Evolutionary conservation across 1,140 invertebrate genomes (phyloP), one percentile per base, ranked within the genome.

Genomic region (Sipha flava): DNA sequence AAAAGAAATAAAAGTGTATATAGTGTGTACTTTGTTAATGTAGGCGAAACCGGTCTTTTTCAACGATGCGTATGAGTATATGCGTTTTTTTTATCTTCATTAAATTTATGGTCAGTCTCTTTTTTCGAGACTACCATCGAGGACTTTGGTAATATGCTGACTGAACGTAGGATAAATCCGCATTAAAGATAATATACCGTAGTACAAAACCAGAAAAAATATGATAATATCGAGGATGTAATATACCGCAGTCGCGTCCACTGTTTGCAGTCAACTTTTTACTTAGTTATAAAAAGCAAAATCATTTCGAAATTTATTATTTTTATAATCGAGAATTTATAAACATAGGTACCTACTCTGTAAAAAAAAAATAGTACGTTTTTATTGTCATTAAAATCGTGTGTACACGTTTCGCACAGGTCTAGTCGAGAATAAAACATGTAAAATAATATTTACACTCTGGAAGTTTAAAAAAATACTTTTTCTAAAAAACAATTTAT

Each of bases 41-140:
- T 70, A 70, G 66, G 66, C 66, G 66, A 70, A 70, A 70, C 66
- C 66, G 66, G 66, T 70, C 34, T 70, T 70, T 47, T 66, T 43
- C 37, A 66, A 66, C 23, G 26, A 31, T 40, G 14, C 40, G 21
- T 16, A 10, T 40, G 43, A 26, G 43, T 45, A 18, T 3, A 40
- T 40, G 10, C 37, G 10, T 47, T 70, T 47, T 66, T 34, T 47
- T 45, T 47, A 29, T 70, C 40, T 1, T 47, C 2, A 29, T 49
- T 49, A 49, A 70, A 70, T 70, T 70, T 70, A 70, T 70, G 40
- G 23, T 16, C 66, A 23, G 64, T 43, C 21, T 23, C n/a, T 40
- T 40, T 66, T 66, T 40, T 66, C 9, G 34, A 23, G 34, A 66
- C 21, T 66, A 34, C 18, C 18, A 34, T n/a, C 59, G 18, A 37